These are phyloP conservation scores for Siphamia tubifer DNA, from an alignment of 2,113 vertebrate species.

Conservation along the genomic window DNA sequence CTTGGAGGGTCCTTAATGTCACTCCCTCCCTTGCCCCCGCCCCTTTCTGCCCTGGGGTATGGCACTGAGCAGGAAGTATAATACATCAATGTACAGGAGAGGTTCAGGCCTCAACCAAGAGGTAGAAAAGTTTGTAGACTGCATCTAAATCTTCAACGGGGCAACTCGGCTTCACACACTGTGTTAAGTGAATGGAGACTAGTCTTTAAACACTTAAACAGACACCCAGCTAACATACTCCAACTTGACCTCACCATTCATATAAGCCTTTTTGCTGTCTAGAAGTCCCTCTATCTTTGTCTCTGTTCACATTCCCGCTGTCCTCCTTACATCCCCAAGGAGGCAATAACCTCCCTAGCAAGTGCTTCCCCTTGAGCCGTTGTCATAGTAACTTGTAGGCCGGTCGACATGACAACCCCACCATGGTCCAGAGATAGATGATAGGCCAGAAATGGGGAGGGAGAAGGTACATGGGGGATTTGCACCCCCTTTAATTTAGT, in stretches of 20 bases:
- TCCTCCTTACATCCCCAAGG: slow-evolving; percentile 72
- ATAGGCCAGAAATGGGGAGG: slow-evolving; percentile 71
- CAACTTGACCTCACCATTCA: slow-evolving; percentile 65
- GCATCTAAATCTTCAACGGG: slow-evolving; percentile 15
- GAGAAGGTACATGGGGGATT: slow-evolving; percentile 54
- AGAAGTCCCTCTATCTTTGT: slow-evolving; percentile 62
- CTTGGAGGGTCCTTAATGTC: slow-evolving; percentile 75
- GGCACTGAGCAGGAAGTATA: slow-evolving; percentile 49
- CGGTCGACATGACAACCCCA: slow-evolving; percentile 80
- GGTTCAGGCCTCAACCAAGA: slow-evolving; percentile 12
- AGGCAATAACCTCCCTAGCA: slow-evolving; percentile 77
- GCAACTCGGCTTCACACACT: slow-evolving; percentile 14
- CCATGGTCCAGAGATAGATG: slow-evolving; percentile 78
- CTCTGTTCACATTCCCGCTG: slow-evolving; percentile 60
- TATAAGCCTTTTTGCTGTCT: slow-evolving; percentile 51
- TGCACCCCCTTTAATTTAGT: slow-evolving; percentile 71
- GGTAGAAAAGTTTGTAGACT: slow-evolving; percentile 38
- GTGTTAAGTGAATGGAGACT: slow-evolving; percentile 14
- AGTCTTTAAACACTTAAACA: slow-evolving; percentile 7
- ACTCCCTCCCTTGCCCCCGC: slow-evolving; percentile 49
- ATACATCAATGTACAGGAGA: slow-evolving; percentile 66
- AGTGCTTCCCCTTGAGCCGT: slow-evolving; percentile 78
- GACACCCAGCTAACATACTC: slow-evolving; percentile 24
- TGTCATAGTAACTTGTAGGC: slow-evolving; percentile 79
- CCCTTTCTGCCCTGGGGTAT: slow-evolving; percentile 61